A percentile compares a stretch with the other conserved stretches of the same genome.
phyloP scores from a whole-genome alignment of 2,888 invertebrate species.

The Hanleya hanleyi region DNA sequence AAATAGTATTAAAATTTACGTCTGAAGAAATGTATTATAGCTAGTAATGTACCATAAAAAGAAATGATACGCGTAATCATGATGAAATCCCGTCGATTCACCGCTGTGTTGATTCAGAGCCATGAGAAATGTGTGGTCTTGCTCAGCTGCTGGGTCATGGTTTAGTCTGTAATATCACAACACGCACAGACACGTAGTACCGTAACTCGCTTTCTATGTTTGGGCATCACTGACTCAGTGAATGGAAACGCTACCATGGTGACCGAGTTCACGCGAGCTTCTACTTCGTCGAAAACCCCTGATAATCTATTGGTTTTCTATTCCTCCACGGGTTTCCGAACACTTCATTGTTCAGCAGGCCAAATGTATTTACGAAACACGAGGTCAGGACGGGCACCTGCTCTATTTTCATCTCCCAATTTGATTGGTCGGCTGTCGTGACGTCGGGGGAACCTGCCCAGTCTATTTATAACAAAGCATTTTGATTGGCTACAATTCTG shows the following conservation, averaged over 20 bases:
- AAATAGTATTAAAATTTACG: too few species aligned
- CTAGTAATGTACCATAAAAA: too few species aligned
- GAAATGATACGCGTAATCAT: too few species aligned
- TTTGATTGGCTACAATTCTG: not conserved
- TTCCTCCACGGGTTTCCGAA: too few species aligned
- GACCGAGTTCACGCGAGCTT: not conserved
- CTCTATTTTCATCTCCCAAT: constrained; percentile 1
- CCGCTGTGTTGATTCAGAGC: too few species aligned
- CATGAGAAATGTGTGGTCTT: too few species aligned
- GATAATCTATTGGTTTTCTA: too few species aligned
- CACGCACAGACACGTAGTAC: not conserved
- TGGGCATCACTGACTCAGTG: not conserved
- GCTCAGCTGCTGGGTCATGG: too few species aligned
- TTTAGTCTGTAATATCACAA: not conserved
- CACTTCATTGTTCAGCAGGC: not conserved
- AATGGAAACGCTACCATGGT: not conserved
- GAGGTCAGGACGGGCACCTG: constrained; percentile 4
- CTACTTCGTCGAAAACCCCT: too few species aligned
- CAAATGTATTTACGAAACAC: constrained; percentile 8
- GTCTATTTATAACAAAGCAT: not conserved
- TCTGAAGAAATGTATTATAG: too few species aligned
- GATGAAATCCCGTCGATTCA: too few species aligned
- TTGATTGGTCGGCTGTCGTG: constrained; percentile 7
- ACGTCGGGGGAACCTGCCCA: constrained; percentile 10
- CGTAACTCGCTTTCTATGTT: not conserved